Evolutionary conservation across 2,113 vertebrate genomes (phyloP), one percentile per base, ranked within the genome.

Genomic region (Datnioides undecimradiatus): DNA sequence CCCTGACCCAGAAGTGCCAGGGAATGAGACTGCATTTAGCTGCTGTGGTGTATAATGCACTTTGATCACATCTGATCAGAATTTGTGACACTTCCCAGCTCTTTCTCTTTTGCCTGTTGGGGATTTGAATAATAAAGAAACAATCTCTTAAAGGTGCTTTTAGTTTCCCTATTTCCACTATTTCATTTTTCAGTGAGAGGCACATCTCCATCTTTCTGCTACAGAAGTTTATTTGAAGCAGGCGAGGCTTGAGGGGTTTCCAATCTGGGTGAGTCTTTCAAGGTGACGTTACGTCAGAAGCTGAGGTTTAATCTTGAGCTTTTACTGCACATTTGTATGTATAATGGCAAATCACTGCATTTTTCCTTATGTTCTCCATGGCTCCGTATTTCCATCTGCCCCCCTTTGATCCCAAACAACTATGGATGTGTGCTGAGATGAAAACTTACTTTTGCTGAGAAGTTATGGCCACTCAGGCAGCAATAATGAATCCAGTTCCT

Each of bases 61-160:
- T 90, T 91, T 89, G 79, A 91, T 88, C 60, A 59, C 38, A 25
- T 82, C 82, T 86, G 85, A 89, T 91, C 85, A 82, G 78, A 85
- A 84, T 65, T 75, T 88, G 80, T 81, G 87, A 88, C 82, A 87
- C 52, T 84, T 87, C 46, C 29, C 38, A 33, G 33, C 69, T 62
- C 59, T 67, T 38, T 85, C 68, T 75, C 68, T 70, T 77, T 62
- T 80, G 75, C 75, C 89, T 59, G 62, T 82, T 80, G 70, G 81
- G 85, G 79, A 80, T 91, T 74, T 90, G 54, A 92, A 92, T 89
- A 87, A 91, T 84, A 76, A 83, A 86, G 63, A 64, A 87, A 77
- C 34, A 29, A 49, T 75, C 33, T 82, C 41, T 84, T 78, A 84
- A 89, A 91, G 67, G 67, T 75, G 60, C 67, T 83, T 88, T 91